These are phyloP conservation scores for Enteromius mattozi DNA, from an alignment of 2,797 vertebrate genomes.

Conservation along the genomic window DNA sequence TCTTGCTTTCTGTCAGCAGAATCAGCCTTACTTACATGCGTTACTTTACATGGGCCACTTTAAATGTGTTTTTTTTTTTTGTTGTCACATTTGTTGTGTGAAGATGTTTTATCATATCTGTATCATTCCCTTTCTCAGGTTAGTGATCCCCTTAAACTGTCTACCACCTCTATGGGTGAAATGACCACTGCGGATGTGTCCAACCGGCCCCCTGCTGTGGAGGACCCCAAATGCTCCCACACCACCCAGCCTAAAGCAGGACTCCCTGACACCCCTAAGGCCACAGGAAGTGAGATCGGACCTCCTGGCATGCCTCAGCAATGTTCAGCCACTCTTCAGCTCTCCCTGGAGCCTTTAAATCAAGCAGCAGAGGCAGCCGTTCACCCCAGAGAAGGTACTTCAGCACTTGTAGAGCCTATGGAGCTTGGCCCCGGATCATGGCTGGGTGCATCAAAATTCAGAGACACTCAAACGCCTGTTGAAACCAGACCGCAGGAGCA, in stretches of 20 bases:
- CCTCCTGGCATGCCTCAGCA: constrained; percentile 73
- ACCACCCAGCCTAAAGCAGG: constrained; percentile 76
- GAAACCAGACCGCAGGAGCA: constrained; percentile 61
- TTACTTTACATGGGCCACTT: not conserved
- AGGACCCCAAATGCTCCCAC: constrained; percentile 85
- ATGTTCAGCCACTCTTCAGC: constrained; percentile 17
- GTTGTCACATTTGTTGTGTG: not conserved
- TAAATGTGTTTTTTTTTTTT: not conserved
- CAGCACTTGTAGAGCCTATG: constrained; percentile 85
- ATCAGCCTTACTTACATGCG: not conserved
- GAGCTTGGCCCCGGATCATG: constrained; percentile 78
- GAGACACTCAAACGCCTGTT: constrained; percentile 69
- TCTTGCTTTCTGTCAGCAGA: not conserved
- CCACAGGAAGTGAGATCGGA: constrained; percentile 71
- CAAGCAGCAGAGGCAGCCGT: constrained; percentile 68
- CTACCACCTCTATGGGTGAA: constrained; percentile 81
- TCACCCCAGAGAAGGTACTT: constrained; percentile 71
- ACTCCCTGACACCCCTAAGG: constrained; percentile 60
- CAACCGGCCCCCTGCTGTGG: constrained; percentile 81
- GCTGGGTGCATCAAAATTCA: constrained; percentile 68
- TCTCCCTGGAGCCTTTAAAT: constrained; percentile 65
- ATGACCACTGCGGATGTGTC: constrained; percentile 94
- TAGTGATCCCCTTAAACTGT: constrained; percentile 82
- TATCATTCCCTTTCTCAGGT: constrained; percentile 74
- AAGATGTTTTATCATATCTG: not conserved